Conservation (phyloP, 1,140 invertebrate species). For the Arion vulgaris region DNA sequence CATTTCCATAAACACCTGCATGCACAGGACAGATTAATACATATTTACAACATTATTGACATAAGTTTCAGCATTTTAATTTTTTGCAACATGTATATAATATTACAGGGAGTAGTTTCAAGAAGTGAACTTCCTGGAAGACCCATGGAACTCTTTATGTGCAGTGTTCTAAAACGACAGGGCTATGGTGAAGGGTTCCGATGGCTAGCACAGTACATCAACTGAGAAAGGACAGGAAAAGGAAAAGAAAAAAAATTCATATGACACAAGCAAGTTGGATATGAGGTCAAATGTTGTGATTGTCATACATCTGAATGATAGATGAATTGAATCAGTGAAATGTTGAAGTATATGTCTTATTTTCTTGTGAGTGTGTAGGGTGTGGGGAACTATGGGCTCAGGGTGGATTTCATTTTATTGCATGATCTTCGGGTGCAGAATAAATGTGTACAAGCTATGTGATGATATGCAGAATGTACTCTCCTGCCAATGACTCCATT, state of each 20-base stretch:
- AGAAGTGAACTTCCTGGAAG: conserved; percentile 90
- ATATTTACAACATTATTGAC: no score
- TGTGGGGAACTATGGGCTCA: not conserved
- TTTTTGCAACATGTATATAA: not conserved
- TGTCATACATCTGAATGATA: conserved; percentile 5
- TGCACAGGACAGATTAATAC: no score
- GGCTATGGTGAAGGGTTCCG: conserved; percentile 99
- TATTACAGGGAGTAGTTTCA: conserved; percentile 86
- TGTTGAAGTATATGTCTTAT: not conserved
- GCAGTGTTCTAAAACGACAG: conserved; percentile 98
- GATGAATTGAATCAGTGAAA: not conserved
- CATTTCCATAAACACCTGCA: no score
- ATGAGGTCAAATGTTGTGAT: not conserved
- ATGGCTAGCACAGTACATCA: conserved; percentile 86
- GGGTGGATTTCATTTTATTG: conserved; percentile 1
- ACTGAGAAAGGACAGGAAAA: conserved; percentile 48
- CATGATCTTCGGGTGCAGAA: not conserved
- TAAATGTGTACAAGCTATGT: not conserved
- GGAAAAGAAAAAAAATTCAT: not conserved
- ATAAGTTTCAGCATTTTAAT: no score
- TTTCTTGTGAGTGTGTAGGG: conserved; percentile 3
- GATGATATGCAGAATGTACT: not conserved
- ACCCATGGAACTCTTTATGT: conserved; percentile 99
- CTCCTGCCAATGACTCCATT: not conserved
- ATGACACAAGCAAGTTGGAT: conserved; percentile 6